These are phyloP conservation scores for Ochropacha duplaris DNA, from an alignment of 2,888 invertebrate genomes.

Conservation along the genomic window DNA sequence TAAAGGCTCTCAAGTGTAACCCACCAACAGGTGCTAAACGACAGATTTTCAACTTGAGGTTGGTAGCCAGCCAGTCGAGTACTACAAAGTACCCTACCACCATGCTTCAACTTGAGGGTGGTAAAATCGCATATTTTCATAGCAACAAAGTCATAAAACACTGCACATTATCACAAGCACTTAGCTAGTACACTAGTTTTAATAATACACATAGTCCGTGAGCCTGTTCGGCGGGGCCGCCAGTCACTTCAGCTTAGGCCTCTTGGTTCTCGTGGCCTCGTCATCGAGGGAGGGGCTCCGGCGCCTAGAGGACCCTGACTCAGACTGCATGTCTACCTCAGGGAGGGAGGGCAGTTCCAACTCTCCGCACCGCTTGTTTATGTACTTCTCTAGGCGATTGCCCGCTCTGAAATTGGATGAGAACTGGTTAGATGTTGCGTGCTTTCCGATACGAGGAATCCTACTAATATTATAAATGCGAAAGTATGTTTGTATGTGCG, in stretches of 20 bases:
- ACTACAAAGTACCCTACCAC: too few species aligned
- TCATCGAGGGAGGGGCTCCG: slow-evolving; percentile 26
- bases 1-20: too few species aligned
- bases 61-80: too few species aligned
- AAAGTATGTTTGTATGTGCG: too few species aligned
- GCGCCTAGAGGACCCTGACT: slow-evolving; percentile 24
- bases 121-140: too few species aligned
- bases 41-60: too few species aligned
- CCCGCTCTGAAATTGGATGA: slow-evolving; percentile 85
- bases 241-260: slow-evolving; percentile 60
- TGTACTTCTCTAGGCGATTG: slow-evolving; percentile 86
- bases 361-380: slow-evolving; percentile 88
- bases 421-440: neutral
- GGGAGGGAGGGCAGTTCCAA: slow-evolving; percentile 81
- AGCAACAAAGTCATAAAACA: too few species aligned
- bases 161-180: neutral
- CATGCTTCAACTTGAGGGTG: too few species aligned
- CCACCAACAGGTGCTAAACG: too few species aligned
- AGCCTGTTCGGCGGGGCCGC: slow-evolving; percentile 30
- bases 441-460: too few species aligned
- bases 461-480: too few species aligned
- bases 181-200: slow-evolving; percentile 21
- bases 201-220: slow-evolving; percentile 56
- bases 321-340: slow-evolving; percentile 55
- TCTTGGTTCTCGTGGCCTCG: slow-evolving; percentile 47